These are phyloP conservation scores for Calameuta filiformis DNA, from an alignment of 2,888 invertebrate genomes.

Conservation along the genomic window DNA sequence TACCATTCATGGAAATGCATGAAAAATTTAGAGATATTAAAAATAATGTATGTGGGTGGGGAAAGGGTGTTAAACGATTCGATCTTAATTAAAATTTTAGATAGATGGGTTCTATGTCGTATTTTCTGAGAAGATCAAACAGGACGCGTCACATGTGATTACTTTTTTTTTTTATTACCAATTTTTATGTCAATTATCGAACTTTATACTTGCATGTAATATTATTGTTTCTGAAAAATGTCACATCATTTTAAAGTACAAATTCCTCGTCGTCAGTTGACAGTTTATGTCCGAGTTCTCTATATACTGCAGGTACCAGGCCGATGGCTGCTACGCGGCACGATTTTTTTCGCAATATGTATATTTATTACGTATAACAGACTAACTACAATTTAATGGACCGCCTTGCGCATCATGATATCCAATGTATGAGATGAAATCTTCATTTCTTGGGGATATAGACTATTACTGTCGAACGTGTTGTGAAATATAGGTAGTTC, in stretches of 20 bases:
- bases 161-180: not conserved
- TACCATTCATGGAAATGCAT: not conserved
- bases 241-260: not conserved
- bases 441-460: not conserved
- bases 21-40: not conserved
- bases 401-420: not conserved
- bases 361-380: constrained; percentile 1
- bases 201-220: not conserved
- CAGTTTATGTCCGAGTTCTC: not conserved
- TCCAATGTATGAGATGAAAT: not conserved
- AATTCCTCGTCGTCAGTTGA: not conserved
- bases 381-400: constrained; percentile 3
- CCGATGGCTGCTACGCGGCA: not conserved
- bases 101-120: not conserved
- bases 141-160: not conserved
- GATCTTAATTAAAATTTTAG: not conserved
- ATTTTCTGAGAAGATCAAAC: not conserved
- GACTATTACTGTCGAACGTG: not conserved
- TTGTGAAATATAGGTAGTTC: not conserved
- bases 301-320: not conserved
- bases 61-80: not conserved
- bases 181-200: not conserved
- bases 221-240: not conserved
- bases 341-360: constrained; percentile 4
- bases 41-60: too few relatives aligned